Evolutionary conservation across 2,113 vertebrate species (phyloP).

Genomic region (Columba livia): DNA sequence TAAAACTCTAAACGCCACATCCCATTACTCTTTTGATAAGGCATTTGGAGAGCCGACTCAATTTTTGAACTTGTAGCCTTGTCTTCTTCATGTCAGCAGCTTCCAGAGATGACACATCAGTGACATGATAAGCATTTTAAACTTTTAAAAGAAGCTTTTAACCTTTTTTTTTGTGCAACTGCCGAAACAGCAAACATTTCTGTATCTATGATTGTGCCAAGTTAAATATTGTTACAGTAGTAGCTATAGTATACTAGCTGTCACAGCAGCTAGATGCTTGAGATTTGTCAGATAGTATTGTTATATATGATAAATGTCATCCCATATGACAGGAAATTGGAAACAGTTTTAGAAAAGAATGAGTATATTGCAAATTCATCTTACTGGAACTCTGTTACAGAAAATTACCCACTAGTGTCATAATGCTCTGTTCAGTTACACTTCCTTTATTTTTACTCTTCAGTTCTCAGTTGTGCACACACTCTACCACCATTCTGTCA

Average conservation of each 20-base stretch:
- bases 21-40: not conserved
- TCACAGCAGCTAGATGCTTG: fast-evolving
- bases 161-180: not conserved
- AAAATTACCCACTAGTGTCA: slow-evolving; percentile 2
- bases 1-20: not conserved
- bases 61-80: not conserved
- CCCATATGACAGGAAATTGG: not conserved
- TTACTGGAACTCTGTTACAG: slow-evolving; percentile 26
- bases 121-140: not conserved
- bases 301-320: not conserved
- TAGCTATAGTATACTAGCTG: not conserved
- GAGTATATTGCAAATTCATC: not conserved
- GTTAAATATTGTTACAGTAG: not conserved
- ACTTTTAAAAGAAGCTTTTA: not conserved
- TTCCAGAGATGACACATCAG: not conserved
- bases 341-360: not conserved
- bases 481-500: not conserved
- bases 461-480: not conserved
- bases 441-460: slow-evolving; percentile 13
- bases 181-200: not conserved
- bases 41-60: not conserved
- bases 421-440: not conserved
- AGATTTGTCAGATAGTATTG: not conserved
- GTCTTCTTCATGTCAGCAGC: not conserved
- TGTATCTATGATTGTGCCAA: not conserved